A percentile compares a stretch with the other conserved stretches of the same genome.
phyloP scores from a whole-genome alignment of 1,140 invertebrate species.

The Ostrea edulis region DNA sequence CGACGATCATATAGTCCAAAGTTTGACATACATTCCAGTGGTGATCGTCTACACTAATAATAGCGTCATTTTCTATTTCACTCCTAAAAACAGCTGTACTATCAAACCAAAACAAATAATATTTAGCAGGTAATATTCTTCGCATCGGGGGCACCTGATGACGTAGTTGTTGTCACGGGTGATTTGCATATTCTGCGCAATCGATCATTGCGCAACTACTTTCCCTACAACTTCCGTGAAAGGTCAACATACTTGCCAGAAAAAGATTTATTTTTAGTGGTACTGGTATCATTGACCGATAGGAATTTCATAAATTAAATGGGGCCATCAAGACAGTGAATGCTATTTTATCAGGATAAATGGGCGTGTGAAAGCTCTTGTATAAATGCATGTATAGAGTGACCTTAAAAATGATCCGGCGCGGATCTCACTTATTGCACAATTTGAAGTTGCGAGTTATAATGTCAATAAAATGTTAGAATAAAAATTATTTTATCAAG shows the following conservation, averaged over 20 bases:
- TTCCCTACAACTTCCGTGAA: conserved; percentile 22
- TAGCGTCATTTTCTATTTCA: conserved; percentile 30
- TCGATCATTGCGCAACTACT: conserved; percentile 45
- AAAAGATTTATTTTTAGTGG: conserved; percentile 30
- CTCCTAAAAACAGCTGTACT: conserved; percentile 28
- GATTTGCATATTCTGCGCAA: conserved; percentile 75
- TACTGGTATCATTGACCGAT: conserved; percentile 7
- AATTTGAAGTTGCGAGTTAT: too few species aligned
- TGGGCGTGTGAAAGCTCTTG: conserved; percentile 1
- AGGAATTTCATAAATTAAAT: conserved; percentile 33
- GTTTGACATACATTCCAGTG: background rate
- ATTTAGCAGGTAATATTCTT: conserved; percentile 56
- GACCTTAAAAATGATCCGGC: too few species aligned
- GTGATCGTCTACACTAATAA: conserved; percentile 30
- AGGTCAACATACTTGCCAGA: conserved; percentile 25
- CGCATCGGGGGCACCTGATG: conserved; percentile 70
- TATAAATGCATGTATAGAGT: background rate
- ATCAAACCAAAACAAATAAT: conserved; percentile 63
- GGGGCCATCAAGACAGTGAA: background rate
- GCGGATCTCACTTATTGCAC: too few species aligned
- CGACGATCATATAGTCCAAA: conserved; percentile 2
- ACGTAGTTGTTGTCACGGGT: conserved; percentile 78
- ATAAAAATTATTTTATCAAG: too few species aligned
- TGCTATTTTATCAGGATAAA: background rate
- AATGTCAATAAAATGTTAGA: too few species aligned